Conservation (phyloP, 2,888 invertebrate species). For the Tribolium freemani region DNA sequence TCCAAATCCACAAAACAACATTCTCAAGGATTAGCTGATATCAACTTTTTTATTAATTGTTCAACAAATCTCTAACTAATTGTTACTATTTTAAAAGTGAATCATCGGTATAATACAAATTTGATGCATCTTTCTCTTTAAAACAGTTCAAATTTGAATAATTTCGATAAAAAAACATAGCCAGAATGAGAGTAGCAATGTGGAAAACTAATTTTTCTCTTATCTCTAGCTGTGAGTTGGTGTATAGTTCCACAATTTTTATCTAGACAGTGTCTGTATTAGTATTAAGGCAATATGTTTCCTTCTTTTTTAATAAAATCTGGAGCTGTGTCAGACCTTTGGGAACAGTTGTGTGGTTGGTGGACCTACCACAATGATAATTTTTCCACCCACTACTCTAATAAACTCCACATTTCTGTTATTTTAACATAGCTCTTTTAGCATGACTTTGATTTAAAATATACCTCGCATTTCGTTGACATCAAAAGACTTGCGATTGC, state of each 20-base stretch:
- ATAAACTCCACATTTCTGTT: background rate
- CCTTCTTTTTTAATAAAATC: background rate
- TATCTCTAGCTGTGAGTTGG: background rate
- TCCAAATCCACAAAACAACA: background rate
- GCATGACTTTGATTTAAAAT: background rate
- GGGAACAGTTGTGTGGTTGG: background rate
- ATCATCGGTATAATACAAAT: too few species aligned
- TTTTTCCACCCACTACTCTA: background rate
- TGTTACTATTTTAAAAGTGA: too few species aligned
- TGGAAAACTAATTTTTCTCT: background rate
- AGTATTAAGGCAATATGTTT: background rate
- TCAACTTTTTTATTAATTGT: too few species aligned
- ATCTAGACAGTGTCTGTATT: background rate
- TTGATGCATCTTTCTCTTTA: too few species aligned
- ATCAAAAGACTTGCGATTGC: background rate
- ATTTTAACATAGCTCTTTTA: background rate
- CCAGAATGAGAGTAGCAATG: too few species aligned
- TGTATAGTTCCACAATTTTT: background rate
- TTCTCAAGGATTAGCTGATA: too few species aligned
- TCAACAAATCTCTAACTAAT: too few species aligned
- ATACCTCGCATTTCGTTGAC: background rate
- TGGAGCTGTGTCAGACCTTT: background rate
- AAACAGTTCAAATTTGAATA: too few species aligned
- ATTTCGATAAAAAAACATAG: too few species aligned
- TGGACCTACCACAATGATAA: background rate